A percentile compares a stretch with the other conserved stretches of the same genome.
phyloP scores from a whole-genome alignment of 2,113 vertebrate species.

The Penelope pileata region DNA sequence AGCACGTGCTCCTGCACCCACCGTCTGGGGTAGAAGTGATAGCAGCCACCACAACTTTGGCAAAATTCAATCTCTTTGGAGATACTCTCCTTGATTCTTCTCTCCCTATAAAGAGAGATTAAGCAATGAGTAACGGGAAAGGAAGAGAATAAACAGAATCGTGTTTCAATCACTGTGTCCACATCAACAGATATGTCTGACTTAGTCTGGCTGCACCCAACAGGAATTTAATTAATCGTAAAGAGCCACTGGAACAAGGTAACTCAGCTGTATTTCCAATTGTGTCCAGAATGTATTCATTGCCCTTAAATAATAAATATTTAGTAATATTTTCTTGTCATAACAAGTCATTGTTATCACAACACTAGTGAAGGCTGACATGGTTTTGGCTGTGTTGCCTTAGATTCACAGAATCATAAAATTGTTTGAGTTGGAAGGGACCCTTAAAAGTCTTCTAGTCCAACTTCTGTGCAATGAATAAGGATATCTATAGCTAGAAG shows the following conservation, averaged over 20 bases:
- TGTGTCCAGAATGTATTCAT: neutral
- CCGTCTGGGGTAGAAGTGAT: neutral
- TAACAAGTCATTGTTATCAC: neutral
- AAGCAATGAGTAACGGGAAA: neutral
- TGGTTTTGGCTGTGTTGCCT: neutral
- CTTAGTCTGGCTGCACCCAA: neutral
- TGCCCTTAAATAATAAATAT: neutral
- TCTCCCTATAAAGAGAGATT: neutral
- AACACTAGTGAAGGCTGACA: neutral
- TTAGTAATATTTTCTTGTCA: neutral
- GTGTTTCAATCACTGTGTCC: neutral
- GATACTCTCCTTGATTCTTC: neutral
- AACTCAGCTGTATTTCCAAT: neutral
- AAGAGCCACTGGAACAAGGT: neutral
- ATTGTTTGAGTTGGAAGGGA: too few relatives aligned
- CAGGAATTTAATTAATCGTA: neutral
- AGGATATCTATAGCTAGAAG: too few relatives aligned
- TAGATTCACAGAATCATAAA: too few relatives aligned
- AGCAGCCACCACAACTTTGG: too few relatives aligned
- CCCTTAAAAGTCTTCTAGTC: too few relatives aligned
- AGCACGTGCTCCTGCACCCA: fast-evolving
- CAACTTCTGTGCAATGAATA: too few relatives aligned
- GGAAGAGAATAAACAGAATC: neutral
- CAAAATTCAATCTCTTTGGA: neutral
- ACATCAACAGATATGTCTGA: neutral